These are phyloP conservation scores for Gila robusta DNA, from an alignment of 2,797 vertebrate genomes.

Conservation along the genomic window DNA sequence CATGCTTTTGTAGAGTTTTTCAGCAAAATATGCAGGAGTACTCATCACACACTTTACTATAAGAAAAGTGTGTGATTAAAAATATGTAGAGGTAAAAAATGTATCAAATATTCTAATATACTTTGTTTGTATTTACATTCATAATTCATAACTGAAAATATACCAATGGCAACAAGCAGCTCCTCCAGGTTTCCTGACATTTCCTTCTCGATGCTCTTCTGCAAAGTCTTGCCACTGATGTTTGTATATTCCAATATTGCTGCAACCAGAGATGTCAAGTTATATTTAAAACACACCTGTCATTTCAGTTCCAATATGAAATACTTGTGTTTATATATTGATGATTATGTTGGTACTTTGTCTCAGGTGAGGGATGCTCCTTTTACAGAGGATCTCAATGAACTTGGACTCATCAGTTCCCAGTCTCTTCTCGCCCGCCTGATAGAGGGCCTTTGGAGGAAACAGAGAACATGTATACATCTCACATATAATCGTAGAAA, in stretches of 20 bases:
- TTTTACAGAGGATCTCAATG: constrained; percentile 79
- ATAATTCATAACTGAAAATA: constrained; percentile 1
- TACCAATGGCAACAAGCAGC: constrained; percentile 84
- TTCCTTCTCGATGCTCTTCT: constrained; percentile 82
- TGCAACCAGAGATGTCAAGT: constrained; percentile 52
- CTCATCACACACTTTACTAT: constrained; percentile 83
- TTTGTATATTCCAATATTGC: constrained; percentile 82
- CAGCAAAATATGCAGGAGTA: constrained; percentile 81
- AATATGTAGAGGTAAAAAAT: not conserved
- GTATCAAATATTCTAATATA: not conserved
- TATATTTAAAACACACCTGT: not conserved
- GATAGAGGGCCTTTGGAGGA: constrained; percentile 73
- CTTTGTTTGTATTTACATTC: not conserved
- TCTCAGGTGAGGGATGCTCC: constrained; percentile 79
- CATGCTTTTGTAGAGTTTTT: constrained; percentile 75
- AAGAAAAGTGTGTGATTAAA: not conserved
- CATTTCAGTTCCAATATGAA: not conserved
- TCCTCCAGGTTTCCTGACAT: constrained; percentile 81
- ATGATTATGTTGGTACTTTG: constrained; percentile 67
- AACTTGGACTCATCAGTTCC: constrained; percentile 82
- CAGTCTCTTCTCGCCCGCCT: constrained; percentile 82
- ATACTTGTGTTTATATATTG: not conserved
- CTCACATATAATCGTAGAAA: not conserved
- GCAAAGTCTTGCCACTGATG: constrained; percentile 81
- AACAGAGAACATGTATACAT: not conserved